These are phyloP conservation scores for Augochlorella aurata DNA, from an alignment of 2,888 invertebrate genomes.

Conservation along the genomic window DNA sequence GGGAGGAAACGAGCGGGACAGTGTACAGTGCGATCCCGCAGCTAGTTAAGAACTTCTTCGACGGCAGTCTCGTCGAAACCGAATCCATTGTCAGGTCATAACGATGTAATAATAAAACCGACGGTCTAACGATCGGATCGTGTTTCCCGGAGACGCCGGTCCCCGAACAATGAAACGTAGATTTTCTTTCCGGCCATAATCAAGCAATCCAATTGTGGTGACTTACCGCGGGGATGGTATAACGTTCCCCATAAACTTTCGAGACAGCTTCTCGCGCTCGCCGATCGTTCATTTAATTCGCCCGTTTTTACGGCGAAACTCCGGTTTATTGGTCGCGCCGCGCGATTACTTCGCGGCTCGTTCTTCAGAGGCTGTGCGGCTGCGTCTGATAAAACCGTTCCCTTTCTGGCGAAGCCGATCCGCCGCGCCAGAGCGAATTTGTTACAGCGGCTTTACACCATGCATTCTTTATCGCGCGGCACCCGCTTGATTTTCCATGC, in stretches of 20 bases:
- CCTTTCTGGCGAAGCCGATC: slow-evolving; percentile 8
- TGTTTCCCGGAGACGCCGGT: slow-evolving; percentile 67
- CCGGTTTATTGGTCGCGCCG: slow-evolving; percentile 32
- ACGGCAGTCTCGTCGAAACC: slow-evolving; percentile 62
- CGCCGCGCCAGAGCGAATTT: slow-evolving; percentile 1
- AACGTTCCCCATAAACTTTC: slow-evolving; percentile 63
- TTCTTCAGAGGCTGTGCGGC: neutral
- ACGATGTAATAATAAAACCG: slow-evolving; percentile 69
- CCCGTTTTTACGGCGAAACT: slow-evolving; percentile 31
- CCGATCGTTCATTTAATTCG: slow-evolving; percentile 48
- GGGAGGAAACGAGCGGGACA: slow-evolving; percentile 28
- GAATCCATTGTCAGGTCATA: slow-evolving; percentile 68
- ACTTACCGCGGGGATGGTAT: slow-evolving; percentile 43
- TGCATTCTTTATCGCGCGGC: slow-evolving; percentile 15
- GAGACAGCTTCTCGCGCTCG: slow-evolving; percentile 62
- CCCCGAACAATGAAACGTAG: slow-evolving; percentile 65
- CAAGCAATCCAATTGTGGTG: slow-evolving; percentile 64
- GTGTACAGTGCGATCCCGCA: slow-evolving; percentile 28
- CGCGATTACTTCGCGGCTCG: slow-evolving; percentile 22
- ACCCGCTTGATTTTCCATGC: slow-evolving; percentile 33
- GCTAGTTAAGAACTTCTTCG: slow-evolving; percentile 67
- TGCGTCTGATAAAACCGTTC: slow-evolving; percentile 2
- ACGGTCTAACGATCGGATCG: slow-evolving; percentile 68
- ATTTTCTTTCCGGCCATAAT: slow-evolving; percentile 68
- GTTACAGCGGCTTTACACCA: slow-evolving; percentile 6